Conservation (phyloP, 2,113 vertebrate genomes). For the Lampris megalopsis region DNA sequence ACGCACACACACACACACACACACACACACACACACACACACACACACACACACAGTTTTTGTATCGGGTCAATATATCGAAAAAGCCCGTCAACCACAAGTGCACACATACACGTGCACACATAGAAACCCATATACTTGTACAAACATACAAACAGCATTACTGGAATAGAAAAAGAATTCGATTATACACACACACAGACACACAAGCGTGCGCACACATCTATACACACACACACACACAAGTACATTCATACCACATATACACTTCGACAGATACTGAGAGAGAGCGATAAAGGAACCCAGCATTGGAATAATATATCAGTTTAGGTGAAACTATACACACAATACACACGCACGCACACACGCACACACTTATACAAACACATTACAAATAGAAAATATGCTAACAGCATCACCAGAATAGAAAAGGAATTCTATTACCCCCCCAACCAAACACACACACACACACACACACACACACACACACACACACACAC, state of each 20-base stretch:
- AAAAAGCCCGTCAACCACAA: neutral
- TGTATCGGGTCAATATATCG: neutral
- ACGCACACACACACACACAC: neutral
- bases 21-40: neutral
- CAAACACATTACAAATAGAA: too few relatives aligned
- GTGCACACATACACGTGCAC: slow-evolving; percentile 15
- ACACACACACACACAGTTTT: neutral
- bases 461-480: slow-evolving; percentile 14
- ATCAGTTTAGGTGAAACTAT: too few relatives aligned
- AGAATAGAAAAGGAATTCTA: too few relatives aligned
- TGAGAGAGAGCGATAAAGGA: too few relatives aligned
- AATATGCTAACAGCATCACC: too few relatives aligned
- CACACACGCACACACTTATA: too few relatives aligned
- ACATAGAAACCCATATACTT: slow-evolving; percentile 20
- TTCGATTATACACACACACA: slow-evolving; percentile 9
- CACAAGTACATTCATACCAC: neutral
- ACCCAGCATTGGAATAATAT: too few relatives aligned
- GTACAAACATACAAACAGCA: neutral
- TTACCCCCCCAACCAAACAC: neutral
- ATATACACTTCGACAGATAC: too few relatives aligned
- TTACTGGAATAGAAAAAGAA: neutral
- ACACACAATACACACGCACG: too few relatives aligned
- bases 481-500: slow-evolving; percentile 23
- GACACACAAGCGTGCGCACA: slow-evolving; percentile 13
- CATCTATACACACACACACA: neutral